phyloP scores from a whole-genome alignment of 2,888 invertebrate species.

The Tiphia femorata region DNA sequence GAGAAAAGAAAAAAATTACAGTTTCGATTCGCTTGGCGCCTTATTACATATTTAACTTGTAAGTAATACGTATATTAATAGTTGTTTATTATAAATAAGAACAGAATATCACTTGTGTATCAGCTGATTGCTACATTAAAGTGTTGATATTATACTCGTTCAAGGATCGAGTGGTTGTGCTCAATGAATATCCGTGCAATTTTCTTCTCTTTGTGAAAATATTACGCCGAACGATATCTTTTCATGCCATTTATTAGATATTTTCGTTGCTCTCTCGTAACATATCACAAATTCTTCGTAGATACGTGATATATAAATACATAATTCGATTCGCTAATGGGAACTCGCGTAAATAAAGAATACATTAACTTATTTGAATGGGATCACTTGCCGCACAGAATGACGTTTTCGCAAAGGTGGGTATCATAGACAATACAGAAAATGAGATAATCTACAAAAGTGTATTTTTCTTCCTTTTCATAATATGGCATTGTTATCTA shows the following conservation, averaged over 20 bases:
- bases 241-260: not conserved
- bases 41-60: conserved; percentile 60
- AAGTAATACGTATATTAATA: conserved; percentile 61
- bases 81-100: conserved; percentile 64
- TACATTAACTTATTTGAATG: too few species aligned
- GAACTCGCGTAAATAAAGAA: too few species aligned
- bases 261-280: too few species aligned
- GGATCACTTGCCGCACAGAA: too few species aligned
- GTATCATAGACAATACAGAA: not conserved
- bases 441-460: conserved; percentile 23
- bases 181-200: not conserved
- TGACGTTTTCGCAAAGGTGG: too few species aligned
- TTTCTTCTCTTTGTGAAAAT: too few species aligned
- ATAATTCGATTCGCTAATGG: too few species aligned
- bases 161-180: conserved; percentile 35
- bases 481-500: conserved; percentile 18
- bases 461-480: conserved; percentile 22
- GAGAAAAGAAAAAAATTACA: conserved; percentile 10
- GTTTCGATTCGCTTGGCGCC: conserved; percentile 60
- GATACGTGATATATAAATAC: too few species aligned
- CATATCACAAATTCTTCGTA: too few species aligned
- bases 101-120: conserved; percentile 64
- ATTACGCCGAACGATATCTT: not conserved
- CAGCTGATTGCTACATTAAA: conserved; percentile 65
- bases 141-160: conserved; percentile 66